These are phyloP conservation scores for Mesoclemmys tuberculata DNA, from an alignment of 2,113 vertebrate genomes.

Conservation along the genomic window DNA sequence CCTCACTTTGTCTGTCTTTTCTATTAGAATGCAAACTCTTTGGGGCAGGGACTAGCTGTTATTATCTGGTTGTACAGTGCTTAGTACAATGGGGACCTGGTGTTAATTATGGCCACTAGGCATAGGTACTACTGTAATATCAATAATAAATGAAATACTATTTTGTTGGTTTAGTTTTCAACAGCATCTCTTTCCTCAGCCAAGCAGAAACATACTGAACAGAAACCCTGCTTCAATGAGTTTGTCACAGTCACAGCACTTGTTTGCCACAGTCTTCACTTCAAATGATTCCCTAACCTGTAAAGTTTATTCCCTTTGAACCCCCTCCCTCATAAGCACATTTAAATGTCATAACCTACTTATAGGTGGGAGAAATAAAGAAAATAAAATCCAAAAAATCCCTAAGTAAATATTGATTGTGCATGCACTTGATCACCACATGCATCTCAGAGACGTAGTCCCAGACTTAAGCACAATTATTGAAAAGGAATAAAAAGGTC, in stretches of 20 bases:
- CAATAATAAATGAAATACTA: background rate
- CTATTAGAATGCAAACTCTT: background rate
- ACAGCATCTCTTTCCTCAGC: background rate
- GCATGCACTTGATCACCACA: background rate
- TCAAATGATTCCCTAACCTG: slow-evolving; percentile 24
- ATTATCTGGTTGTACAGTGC: background rate
- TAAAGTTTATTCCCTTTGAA: slow-evolving; percentile 29
- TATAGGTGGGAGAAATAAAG: background rate
- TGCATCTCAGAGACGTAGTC: background rate
- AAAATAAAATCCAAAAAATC: background rate
- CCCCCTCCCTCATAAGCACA: background rate
- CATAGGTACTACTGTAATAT: background rate
- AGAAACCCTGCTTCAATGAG: background rate
- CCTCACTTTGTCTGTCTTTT: background rate
- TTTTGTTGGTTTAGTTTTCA: background rate
- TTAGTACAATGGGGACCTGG: background rate
- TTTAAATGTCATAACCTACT: slow-evolving; percentile 42
- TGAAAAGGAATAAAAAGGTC: slow-evolving; percentile 15
- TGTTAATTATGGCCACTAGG: background rate
- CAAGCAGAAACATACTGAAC: background rate
- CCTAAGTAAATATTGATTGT: slow-evolving; percentile 14
- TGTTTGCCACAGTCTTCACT: background rate
- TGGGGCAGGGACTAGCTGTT: background rate
- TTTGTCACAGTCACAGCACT: background rate
- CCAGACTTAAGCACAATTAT: slow-evolving; percentile 17